phyloP scores from a whole-genome alignment of 2,797 vertebrate species.

The Phyllotis vaccarum region DNA sequence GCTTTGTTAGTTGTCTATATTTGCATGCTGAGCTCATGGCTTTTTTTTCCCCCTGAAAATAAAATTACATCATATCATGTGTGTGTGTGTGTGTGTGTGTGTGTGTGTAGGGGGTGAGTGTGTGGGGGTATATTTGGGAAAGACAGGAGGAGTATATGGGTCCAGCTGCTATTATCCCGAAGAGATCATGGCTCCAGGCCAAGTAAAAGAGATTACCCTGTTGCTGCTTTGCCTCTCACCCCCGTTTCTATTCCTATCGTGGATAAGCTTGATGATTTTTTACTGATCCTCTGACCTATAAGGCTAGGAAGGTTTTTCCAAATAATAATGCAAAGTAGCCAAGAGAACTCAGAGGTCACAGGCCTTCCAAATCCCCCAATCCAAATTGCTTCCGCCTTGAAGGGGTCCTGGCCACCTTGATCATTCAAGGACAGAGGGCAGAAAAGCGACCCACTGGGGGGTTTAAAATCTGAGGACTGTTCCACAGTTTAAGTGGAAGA shows the following conservation, averaged over 20 bases:
- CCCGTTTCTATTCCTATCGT: not conserved
- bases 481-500: not conserved
- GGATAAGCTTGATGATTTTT: not conserved
- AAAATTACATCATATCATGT: conserved; percentile 75
- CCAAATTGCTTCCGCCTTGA: not conserved
- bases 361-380: not conserved
- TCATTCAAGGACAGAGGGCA: not conserved
- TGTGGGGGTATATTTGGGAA: not conserved
- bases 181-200: not conserved
- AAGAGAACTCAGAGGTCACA: not conserved
- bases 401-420: not conserved
- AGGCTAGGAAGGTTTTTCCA: not conserved
- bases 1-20: conserved; percentile 76
- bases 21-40: conserved; percentile 79
- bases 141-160: conserved; percentile 45
- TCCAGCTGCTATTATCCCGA: not conserved
- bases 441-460: not conserved
- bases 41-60: conserved; percentile 72
- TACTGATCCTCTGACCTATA: not conserved
- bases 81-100: not conserved
- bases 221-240: not conserved
- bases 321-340: not conserved
- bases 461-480: not conserved
- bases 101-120: not conserved
- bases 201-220: not conserved